Evolutionary conservation across 1,140 invertebrate genomes (phyloP).

Genomic region (Drosophila repleta): DNA sequence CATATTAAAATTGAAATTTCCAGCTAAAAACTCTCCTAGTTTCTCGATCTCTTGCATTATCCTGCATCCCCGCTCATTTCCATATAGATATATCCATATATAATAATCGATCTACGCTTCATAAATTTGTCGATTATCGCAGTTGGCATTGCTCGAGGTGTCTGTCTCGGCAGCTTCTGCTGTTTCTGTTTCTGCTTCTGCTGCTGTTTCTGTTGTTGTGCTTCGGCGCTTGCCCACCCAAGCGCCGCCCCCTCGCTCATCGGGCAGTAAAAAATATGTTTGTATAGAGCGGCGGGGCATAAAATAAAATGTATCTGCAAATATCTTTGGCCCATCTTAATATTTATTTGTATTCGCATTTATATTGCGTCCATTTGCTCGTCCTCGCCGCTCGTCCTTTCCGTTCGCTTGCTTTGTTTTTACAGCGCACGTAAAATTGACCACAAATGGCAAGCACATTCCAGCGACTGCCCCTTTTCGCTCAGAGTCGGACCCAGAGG

Average conservation of each 20-base stretch:
- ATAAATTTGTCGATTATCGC: too few relatives aligned
- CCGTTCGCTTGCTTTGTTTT: conserved; percentile 58
- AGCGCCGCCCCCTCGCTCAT: too few relatives aligned
- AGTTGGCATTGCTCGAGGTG: too few relatives aligned
- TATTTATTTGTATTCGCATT: conserved; percentile 47
- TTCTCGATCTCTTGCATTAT: too few relatives aligned
- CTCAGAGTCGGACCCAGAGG: too few relatives aligned
- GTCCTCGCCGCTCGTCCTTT: neutral
- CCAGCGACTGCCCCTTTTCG: neutral
- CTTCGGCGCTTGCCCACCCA: neutral
- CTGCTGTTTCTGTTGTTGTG: too few relatives aligned
- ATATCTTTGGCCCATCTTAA: conserved; percentile 45
- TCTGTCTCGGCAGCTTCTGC: too few relatives aligned
- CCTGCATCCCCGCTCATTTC: too few relatives aligned
- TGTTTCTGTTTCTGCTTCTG: too few relatives aligned
- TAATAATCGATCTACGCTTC: neutral
- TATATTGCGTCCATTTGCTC: conserved; percentile 30
- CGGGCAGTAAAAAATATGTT: conserved; percentile 38
- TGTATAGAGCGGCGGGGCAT: conserved; percentile 14
- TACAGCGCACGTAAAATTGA: conserved; percentile 74
- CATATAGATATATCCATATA: too few relatives aligned
- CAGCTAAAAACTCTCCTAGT: too few relatives aligned
- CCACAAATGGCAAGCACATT: conserved; percentile 60
- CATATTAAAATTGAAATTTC: too few relatives aligned
- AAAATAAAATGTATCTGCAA: conserved; percentile 47